Base-by-base conservation (phyloP, 2,888 invertebrate genomes). In the Andrena minutula region DNA sequence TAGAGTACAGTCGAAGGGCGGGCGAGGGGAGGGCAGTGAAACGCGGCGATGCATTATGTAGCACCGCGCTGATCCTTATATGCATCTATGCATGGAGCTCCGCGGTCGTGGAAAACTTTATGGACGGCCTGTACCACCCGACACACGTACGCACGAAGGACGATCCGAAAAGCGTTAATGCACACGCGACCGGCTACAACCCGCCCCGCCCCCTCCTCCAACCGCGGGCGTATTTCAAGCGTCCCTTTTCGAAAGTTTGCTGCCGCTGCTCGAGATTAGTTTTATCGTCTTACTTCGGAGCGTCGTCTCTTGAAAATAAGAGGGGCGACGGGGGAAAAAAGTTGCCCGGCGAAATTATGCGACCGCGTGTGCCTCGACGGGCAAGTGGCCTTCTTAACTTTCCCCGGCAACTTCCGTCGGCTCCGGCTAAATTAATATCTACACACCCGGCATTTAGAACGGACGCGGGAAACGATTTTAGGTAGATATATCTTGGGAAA, bases 41-140 rank as follows among this genome's bases (percentile, higher is more conserved):
- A 85, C 85, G 83, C 75, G 61, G 81, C 88, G 88, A 93, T 93
- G 93, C 93, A 93, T 93, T 93, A 93, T 93, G 93, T 91, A 93
- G 92, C 87, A 90, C 85, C 90, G 82, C 71, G 79, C 78, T 92
- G 93, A 92, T 93, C 92, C 91, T 90, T 86, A 85, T 91, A 92
- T 92, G 92, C 91, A 91, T 92, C 90, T 90, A 91, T 92, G 92
- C 91, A 91, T 92, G 91, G 88, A 79, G 72, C 69, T 71, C 56
- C 73, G 77, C 8, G 56, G 60, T 76, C 71, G 77, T 64, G 74
- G 74, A 71, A 82, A 84, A 79, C 86, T 53, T 85, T 83, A 84
- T 74, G 84, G 72, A 69, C 70, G 69, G 51, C 74, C 77, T 63
- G 75, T 71, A 69, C 79, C 78, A 64, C 16, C 12, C 41, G 20